Evolutionary conservation across 2,113 vertebrate genomes (phyloP), one percentile per base, ranked within the genome.

Genomic region (Gadus chalcogrammus): DNA sequence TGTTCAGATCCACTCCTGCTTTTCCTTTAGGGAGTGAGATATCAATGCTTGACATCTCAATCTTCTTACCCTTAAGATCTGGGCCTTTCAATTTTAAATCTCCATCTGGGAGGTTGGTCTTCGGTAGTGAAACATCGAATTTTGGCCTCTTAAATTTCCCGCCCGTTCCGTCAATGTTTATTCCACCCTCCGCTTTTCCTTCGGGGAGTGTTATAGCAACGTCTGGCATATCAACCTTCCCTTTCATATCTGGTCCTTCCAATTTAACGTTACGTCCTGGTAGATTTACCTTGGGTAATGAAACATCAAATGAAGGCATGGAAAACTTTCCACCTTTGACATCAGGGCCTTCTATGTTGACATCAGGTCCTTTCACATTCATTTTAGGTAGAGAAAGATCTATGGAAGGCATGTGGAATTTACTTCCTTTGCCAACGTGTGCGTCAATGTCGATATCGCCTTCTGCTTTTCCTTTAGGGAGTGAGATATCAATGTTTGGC

Each of bases 381-480:
- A 83, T 79, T 65, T 90, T 83, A 1, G 89, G 88, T 1, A 89
- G 64, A 0, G 88, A 85, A 88, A 89, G 0, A n/a, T 89, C 48
- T 4, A 88, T 27, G 42, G 80, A 75, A 0, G 89, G 88, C 3
- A 91, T 70, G 6, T 77, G 76, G 0, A 91, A 73, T 73, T 38
- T 85, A n/a, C 83, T 31, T 7, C 78, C 13, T 84, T 81, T 6
- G 22, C 42, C 9, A 67, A 52, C 65, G 38, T 81, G 65, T 16
- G 65, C 73, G n/a, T 83, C 56, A 53, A 83, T 62, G 61, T 82
- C 79, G 16, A 65, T 63, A 0, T 72, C 69, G 22, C 60, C 28
- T 69, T 1, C 42, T 48, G 12, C 42, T 48, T 48, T 48, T 48
- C 9, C 42, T 48, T 48, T 48, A 48, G 6, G 42, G 42, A 48